Base-by-base conservation (phyloP, 2,797 vertebrate species). In the Hapalemur alaotrensis region DNA sequence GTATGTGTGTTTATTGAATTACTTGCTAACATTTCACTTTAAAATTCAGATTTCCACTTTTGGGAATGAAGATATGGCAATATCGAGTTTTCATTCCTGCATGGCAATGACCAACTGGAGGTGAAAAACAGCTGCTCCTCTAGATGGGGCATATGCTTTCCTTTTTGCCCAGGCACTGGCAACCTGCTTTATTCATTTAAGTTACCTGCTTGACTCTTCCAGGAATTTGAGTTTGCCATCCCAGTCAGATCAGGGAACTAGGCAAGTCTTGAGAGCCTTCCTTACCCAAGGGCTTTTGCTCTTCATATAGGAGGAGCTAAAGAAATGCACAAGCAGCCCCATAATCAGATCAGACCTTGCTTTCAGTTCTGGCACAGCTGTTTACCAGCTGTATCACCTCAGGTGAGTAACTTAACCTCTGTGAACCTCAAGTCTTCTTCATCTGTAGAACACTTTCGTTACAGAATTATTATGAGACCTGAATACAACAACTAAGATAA, bases 401-500 rank as follows among this genome's bases (percentile, higher is more conserved):
- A 25, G 30, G 35, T 61, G 32, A 93, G 35, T 76, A 87, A 76
- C 59, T 92, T 94, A 94, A 93, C 65, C 25, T 92, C 20, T 82
- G 50, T 93, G 76, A 93, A 46, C 43, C 30, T 93, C 75, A 91
- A 20, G n/a, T 67, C 15, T 73, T 84, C 43, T 54, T 95, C 7
- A 73, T 89, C 54, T 92, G 38, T 89, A 59, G 75, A 91, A 85
- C 20, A 10, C 23, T 87, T 3, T 90, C 18, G 5, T 94, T 63
- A 82, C 12, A 90, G 32, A 10, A 6, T 94, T 75, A 76, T 57
- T 87, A 1, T 89, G 52, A 87, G n/a, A 4, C 81, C 43, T 90
- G 92, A 95, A 93, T 80, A 87, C 63, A 86, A 38, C 70, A 86
- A 79, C 43, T 93, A 94, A 72, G 48, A 32, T 93, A 88, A 90